These are phyloP conservation scores for Allobates femoralis DNA, from an alignment of 2,797 vertebrate genomes.

Conservation along the genomic window DNA sequence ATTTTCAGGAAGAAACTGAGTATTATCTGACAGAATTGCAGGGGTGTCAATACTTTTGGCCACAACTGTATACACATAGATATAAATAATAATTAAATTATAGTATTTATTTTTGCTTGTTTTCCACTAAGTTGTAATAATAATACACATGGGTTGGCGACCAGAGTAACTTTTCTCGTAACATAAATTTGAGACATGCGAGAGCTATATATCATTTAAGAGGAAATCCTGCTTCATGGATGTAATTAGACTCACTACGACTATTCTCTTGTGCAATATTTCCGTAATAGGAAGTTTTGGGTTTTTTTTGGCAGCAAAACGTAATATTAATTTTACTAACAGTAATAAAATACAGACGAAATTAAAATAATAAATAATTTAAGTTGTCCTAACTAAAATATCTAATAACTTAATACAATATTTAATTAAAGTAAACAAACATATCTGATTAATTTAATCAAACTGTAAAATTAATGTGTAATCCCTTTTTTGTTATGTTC, in stretches of 20 bases:
- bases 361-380: background rate
- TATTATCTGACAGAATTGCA: too few species aligned
- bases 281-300: conserved; percentile 29
- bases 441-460: background rate
- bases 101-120: background rate
- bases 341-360: background rate
- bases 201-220: conserved; percentile 13
- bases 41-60: too few species aligned
- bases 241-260: conserved; percentile 29
- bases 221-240: conserved; percentile 52
- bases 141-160: background rate
- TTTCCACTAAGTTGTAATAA: background rate
- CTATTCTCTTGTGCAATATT: conserved; percentile 16
- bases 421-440: background rate
- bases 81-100: too few species aligned
- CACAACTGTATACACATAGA: too few species aligned
- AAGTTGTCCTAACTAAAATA: background rate
- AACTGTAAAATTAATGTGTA: too few species aligned
- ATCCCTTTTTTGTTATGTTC: too few species aligned
- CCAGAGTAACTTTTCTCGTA: background rate
- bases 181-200: background rate
- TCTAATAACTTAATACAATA: background rate
- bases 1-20: too few species aligned
- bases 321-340: background rate
- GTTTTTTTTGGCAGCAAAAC: background rate